Evolutionary conservation across 2,888 invertebrate genomes (phyloP).

Genomic region (Sisyra terminalis): DNA sequence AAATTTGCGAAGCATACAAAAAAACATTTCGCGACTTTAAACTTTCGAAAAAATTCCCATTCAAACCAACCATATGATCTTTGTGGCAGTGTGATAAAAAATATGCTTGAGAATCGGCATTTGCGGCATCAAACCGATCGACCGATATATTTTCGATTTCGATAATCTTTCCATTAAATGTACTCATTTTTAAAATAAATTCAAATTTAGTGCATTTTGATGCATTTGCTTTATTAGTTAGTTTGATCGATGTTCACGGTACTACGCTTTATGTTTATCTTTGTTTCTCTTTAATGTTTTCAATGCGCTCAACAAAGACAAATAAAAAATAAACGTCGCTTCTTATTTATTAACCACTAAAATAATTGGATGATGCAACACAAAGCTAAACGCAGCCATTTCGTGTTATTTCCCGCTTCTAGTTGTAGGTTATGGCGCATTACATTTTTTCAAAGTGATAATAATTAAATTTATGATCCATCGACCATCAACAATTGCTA

Average conservation of each 20-base stretch:
- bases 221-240: too few species aligned
- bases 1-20: conserved; percentile 22
- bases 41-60: conserved; percentile 19
- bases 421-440: background rate
- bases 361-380: background rate
- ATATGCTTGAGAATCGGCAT: conserved; percentile 31
- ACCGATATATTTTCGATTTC: conserved; percentile 44
- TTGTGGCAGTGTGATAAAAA: conserved; percentile 49
- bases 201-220: background rate
- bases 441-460: background rate
- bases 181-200: conserved; percentile 29
- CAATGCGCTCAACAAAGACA: too few species aligned
- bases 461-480: conserved; percentile 1
- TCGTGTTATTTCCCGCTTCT: conserved; percentile 2
- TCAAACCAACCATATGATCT: conserved; percentile 44
- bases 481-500: too few species aligned
- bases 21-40: conserved; percentile 16
- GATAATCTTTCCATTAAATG: conserved; percentile 38
- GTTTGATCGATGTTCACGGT: too few species aligned
- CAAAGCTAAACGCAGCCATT: conserved; percentile 1
- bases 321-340: too few species aligned
- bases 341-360: background rate
- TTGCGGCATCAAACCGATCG: conserved; percentile 36
- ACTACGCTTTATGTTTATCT: too few species aligned
- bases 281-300: too few species aligned